Conservation (phyloP, 2,113 vertebrate genomes). For the Glareola pratincola region DNA sequence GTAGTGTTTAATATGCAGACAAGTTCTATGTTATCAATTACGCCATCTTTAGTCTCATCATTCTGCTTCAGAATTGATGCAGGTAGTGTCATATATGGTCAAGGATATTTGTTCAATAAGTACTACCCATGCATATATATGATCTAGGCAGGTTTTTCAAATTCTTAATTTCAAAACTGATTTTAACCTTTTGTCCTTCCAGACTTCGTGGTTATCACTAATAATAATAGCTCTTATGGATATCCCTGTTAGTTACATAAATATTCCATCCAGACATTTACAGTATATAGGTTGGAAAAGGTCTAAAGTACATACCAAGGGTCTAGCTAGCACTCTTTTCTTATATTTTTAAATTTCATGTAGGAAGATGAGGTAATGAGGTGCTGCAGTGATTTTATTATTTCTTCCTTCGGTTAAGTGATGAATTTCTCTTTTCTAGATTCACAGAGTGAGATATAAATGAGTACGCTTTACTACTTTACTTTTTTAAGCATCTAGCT, state of each 20-base stretch:
- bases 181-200: not conserved
- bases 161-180: not conserved
- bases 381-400: not conserved
- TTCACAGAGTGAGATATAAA: not conserved
- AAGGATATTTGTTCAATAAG: not conserved
- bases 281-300: not conserved
- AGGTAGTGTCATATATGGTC: not conserved
- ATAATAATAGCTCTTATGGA: not conserved
- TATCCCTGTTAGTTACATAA: not conserved
- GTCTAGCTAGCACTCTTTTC: not conserved
- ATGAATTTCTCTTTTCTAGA: not conserved
- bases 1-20: not conserved
- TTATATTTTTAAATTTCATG: not conserved
- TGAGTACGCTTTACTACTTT: not conserved
- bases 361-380: not conserved
- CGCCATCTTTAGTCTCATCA: not conserved
- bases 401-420: not conserved
- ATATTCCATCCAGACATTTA: not conserved
- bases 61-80: not conserved
- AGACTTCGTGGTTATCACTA: not conserved
- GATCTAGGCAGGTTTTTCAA: not conserved
- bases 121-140: not conserved
- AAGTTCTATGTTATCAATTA: not conserved
- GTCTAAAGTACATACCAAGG: not conserved
- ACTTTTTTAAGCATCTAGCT: conserved; percentile 23